Evolutionary conservation across 2,797 vertebrate species (phyloP), one percentile per base, ranked within the genome.

Genomic region (Chanos chanos): DNA sequence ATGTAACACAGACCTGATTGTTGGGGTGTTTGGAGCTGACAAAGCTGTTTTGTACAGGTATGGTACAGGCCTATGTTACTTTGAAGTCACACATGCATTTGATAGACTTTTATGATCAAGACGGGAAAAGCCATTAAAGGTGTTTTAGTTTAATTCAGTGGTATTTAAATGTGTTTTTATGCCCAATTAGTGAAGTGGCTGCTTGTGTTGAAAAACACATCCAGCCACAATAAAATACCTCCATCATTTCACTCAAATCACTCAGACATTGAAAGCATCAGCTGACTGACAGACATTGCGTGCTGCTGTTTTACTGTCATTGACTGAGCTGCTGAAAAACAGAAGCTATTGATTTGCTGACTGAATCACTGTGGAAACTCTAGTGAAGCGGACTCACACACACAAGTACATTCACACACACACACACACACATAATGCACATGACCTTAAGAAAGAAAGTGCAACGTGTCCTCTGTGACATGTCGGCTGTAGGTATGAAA

Each of bases 1-100:
- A 12, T 47, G 4, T 53, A 7, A 15, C 40, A 15, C 64, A 93
- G 92, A 93, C 68, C 81, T 94, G 74, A 78, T 94, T 61, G 90
- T 94, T 49, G 92, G 92, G 54, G 92, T 89, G 48, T 94, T 94
- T 69, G 92, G 92, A 34, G 92, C 87, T 25, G 92, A 94, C 67
- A 89, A 83, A 75, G 92, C 90, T 40, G 78, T 91, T 47, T 73
- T 94, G 45, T 94, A 93, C 77, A 91, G 92, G 91, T 93, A 71
- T 53, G 74, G 22, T 16, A 12, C 24, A n/a, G n/a, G 21, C 40
- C 39, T 21, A 28, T 21, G 15, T 28, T 25, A 12, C 43, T 66
- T 57, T 61, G 41, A 70, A 60, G 34, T 28, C 33, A 60, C 58
- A 58, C 15, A 15, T 72, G 55, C 37, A 19, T 64, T 59, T 62